Base-by-base conservation (phyloP, 2,113 vertebrate genomes). In the Oceanodroma tethys region DNA sequence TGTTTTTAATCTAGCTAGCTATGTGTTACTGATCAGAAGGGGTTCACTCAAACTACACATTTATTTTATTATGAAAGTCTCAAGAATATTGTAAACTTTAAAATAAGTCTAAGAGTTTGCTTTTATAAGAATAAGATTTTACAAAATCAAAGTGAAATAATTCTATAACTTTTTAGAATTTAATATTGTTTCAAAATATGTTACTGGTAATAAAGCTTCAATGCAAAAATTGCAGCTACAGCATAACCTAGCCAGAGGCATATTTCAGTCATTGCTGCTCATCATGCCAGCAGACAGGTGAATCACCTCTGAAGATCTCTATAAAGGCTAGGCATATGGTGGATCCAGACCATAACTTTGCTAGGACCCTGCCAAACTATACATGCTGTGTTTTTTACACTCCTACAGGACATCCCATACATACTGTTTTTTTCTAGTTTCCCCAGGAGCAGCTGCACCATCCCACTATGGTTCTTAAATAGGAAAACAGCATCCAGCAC, bases 341-440 rank as follows among this genome's bases (percentile, higher is more conserved):
- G 83, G 89, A 91, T 94, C 56, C 43, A 29, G 68, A 91, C 88
- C 63, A 76, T 62, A 90, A 76, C 67, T 95, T 92, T 88, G 43
- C 30, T n/a, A 80, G 59, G 79, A 88, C 63, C 59, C 80, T 90
- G 74, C 53, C 85, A 79, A 87, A 72, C 15, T 30, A 59, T 3
- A 19, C 23, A 10, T 19, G 38, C 67, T 58, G 62, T 53, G 30
- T 11, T 80, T 80, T 90, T 55, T 6, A 80, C 48, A 38, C 86
- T 92, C 71, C 62, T 56, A 2, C 40, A 86, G 62, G 67, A 68
- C 36, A 25, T 52, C 58, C 26, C 36, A 30, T 13, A 21, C 20
- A 5, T 72, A 38, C 3, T 65, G 19, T 1, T 0, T 16, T 72
- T 86, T 66, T 48, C 14, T 60, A 43, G 9, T 72, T 80, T 92